A percentile compares a stretch with the other conserved stretches of the same genome.
Conservation (phyloP, 2,888 invertebrate species). For the Phalera bucephala region DNA sequence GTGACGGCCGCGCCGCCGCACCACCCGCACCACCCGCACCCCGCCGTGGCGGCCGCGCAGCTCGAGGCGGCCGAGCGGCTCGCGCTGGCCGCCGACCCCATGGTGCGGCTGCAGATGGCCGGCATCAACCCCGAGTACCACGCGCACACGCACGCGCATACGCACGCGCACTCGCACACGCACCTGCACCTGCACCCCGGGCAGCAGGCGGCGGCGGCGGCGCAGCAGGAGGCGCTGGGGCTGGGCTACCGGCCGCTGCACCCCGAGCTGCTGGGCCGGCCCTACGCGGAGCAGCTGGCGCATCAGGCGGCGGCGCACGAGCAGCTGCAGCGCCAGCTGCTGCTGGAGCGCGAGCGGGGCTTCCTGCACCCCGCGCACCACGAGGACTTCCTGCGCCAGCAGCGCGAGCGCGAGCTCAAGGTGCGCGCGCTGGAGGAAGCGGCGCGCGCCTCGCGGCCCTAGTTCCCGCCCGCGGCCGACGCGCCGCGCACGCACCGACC, state of each 20-base stretch:
- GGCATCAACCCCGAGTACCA: conserved; percentile 94
- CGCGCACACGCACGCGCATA: conserved; percentile 96
- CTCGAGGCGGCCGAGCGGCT: conserved; percentile 90
- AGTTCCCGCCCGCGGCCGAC: conserved; percentile 33
- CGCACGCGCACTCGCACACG: conserved; percentile 95
- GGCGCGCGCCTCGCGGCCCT: conserved; percentile 85
- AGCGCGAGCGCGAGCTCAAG: conserved; percentile 93
- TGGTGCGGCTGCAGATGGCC: conserved; percentile 97
- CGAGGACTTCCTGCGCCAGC: conserved; percentile 86
- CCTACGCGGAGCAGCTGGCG: conserved; percentile 91
- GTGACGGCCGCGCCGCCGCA: conserved; percentile 81
- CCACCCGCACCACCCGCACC: conserved; percentile 82
- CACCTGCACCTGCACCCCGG: conserved; percentile 92
- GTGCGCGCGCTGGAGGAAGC: conserved; percentile 94
- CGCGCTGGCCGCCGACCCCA: conserved; percentile 94
- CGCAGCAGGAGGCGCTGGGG: conserved; percentile 86
- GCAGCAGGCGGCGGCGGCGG: conserved; percentile 85
- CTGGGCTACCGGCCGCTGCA: conserved; percentile 85
- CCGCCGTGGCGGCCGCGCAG: conserved; percentile 82
- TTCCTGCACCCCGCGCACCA: conserved; percentile 83
- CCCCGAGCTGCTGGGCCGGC: conserved; percentile 90
- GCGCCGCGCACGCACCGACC: conserved; percentile 17
- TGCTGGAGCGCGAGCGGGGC: conserved; percentile 91
- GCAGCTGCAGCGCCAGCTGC: conserved; percentile 92
- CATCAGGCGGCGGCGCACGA: conserved; percentile 92